Evolutionary conservation across 2,888 invertebrate genomes (phyloP), one percentile per base, ranked within the genome.

Genomic region (Axea sp.): DNA sequence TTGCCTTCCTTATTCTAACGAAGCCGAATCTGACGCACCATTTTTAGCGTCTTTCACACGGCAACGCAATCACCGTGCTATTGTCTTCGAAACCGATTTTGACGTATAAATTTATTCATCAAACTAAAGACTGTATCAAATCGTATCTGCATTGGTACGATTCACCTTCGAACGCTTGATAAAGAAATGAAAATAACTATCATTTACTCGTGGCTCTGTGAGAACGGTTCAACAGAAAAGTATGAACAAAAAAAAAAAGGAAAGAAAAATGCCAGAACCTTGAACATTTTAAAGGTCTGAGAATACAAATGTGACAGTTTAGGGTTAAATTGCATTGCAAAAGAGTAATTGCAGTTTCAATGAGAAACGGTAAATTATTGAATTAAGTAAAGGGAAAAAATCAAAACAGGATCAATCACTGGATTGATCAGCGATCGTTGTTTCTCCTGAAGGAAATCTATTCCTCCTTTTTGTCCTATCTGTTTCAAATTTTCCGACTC

Each of bases 281-380:
- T 68, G 68, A 68, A 59, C 59, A 49, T 59, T 57, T 24, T 24
- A 41, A 64, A 43, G 49, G 47, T 51, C 30, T 22, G 43, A 12
- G 22, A 35, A 43, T 57, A 28, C 24, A 31, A 4, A 12, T 49
- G 45, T 55, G 57, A 68, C 57, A 59, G 49, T 68, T 59, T 68
- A 51, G 59, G 59, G 51, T 59, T 59, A 49, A 59, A 11, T 28
- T 14, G 7, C 7, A 11, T 68, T 68, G 30, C 51, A 41, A 49
- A 41, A 68, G 39, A 33, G 8, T 51, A 64, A 64, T 67, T 57
- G 22, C 6, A 19, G 35, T 22, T 37, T 47, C 1, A 51, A 14
- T 14, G 31, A 12, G 15, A 6, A 47, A 15, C 8, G 4, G 22
- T 24, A 31, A 57, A 57, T 55, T 30, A 47, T 37, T 33, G 6